phyloP scores from a whole-genome alignment of 2,888 invertebrate species.

The Drepana falcataria region DNA sequence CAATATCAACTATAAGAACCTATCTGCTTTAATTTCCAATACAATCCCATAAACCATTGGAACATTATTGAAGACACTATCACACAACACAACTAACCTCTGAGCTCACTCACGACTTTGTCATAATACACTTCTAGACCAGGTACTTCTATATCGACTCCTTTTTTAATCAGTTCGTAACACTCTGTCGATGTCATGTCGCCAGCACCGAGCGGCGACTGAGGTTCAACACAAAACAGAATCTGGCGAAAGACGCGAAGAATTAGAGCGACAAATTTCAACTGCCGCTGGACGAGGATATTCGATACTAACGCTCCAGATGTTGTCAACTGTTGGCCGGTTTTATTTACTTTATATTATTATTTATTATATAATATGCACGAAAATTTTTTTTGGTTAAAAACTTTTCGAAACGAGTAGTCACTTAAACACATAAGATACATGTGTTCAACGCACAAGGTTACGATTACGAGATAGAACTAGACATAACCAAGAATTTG shows the following conservation, averaged over 20 bases:
- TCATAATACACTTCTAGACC: slow-evolving; percentile 78
- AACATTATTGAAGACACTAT: slow-evolving; percentile 6
- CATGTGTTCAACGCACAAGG: slow-evolving; percentile 5
- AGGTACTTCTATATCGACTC: slow-evolving; percentile 72
- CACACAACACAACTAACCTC: slow-evolving; percentile 65
- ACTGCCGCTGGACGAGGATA: slow-evolving; percentile 66
- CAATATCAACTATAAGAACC: too few species aligned
- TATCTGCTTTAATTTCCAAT: too few species aligned
- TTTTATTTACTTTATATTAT: slow-evolving; percentile 31
- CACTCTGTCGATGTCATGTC: slow-evolving; percentile 75
- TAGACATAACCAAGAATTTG: slow-evolving; percentile 35
- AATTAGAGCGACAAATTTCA: slow-evolving; percentile 76
- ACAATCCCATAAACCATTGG: not conserved
- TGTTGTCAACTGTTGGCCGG: slow-evolving; percentile 62
- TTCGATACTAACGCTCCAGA: slow-evolving; percentile 69
- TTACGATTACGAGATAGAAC: slow-evolving; percentile 21
- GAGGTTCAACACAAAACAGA: slow-evolving; percentile 25
- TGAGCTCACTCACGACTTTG: slow-evolving; percentile 76
- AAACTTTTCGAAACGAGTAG: slow-evolving; percentile 10
- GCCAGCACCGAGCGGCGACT: slow-evolving; percentile 48
- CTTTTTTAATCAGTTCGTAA: slow-evolving; percentile 71
- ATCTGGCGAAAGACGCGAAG: slow-evolving; percentile 56
- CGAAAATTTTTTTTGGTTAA: slow-evolving; percentile 6
- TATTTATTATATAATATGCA: slow-evolving; percentile 9
- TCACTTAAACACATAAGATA: not conserved